Evolutionary conservation across 2,888 invertebrate genomes (phyloP).

Genomic region (Tineola bisselliella): DNA sequence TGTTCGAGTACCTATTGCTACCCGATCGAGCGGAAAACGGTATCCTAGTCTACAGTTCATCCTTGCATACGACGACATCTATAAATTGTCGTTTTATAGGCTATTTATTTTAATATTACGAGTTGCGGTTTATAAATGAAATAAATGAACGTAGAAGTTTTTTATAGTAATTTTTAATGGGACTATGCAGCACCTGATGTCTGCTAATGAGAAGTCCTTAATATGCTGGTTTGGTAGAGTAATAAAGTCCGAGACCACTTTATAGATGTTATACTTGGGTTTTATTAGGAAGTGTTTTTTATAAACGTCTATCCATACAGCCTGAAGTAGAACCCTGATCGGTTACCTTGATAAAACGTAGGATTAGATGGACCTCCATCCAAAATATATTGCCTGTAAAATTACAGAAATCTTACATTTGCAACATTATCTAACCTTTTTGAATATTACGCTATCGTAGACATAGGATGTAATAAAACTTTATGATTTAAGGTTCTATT

Average conservation of each 20-base stretch:
- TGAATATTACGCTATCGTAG: background rate
- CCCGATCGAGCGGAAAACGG: background rate
- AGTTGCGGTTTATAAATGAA: background rate
- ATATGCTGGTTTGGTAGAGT: too few relatives aligned
- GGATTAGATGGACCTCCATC: background rate
- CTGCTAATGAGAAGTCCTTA: too few relatives aligned
- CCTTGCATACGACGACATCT: background rate
- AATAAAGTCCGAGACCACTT: too few relatives aligned
- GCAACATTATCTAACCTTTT: background rate
- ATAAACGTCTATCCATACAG: background rate
- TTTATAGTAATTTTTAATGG: too few relatives aligned
- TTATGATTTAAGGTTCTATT: background rate
- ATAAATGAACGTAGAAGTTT: too few relatives aligned
- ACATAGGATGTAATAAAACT: background rate
- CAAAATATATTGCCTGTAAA: slow-evolving; percentile 3
- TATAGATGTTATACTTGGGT: too few relatives aligned
- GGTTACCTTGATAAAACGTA: background rate
- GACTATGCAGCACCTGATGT: too few relatives aligned
- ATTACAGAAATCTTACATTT: background rate
- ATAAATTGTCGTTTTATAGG: background rate
- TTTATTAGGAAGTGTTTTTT: background rate
- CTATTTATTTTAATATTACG: background rate
- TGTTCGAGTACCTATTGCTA: background rate
- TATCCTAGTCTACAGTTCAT: background rate
- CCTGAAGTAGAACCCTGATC: background rate